Evolutionary conservation across 2,888 invertebrate species (phyloP), one percentile per base, ranked within the genome.

Genomic region (Cheilosia pagana): DNA sequence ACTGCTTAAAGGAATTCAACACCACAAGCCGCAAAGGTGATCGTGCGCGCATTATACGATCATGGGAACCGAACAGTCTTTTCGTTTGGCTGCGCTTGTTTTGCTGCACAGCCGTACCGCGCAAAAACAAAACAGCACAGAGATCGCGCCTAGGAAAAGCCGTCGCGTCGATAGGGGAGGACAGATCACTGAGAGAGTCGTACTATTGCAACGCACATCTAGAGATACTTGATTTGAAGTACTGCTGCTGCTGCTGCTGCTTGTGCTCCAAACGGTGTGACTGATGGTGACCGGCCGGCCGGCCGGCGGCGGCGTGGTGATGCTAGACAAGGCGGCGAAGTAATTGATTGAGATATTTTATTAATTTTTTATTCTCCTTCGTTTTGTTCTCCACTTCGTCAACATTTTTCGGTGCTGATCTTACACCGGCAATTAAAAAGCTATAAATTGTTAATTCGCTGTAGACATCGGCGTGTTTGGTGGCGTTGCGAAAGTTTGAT

Each of bases 271-370:
- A 25, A 31, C 35, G 60, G 23, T 43, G 55, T 59, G 39, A 75
- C 45, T 48, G 21, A 28, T 50, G 39, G 41, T 14, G 21, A 12
- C 14, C 25, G 48, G n/a, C n/a, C n/a, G n/a, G n/a, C n/a, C n/a
- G n/a, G n/a, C n/a, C n/a, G n/a, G n/a, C n/a, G n/a, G n/a, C n/a
- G n/a, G 48, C 43, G 28, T 41, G 60, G 23, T 59, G 74, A 67
- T 65, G 39, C 81, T 67, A 85, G 85, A 85, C 85, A 81, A 71
- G 70, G 60, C 75, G 70, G 81, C 74, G 77, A 81, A 77, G 77
- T 88, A 87, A 88, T 88, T 88, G 87, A 88, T 87, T 87, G 87
- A 87, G 87, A 86, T 87, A 88, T 87, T 87, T 87, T 62, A 53
- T 74, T 72, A 28, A 19, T 23, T 31, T 31, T 31, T 67, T 52